phyloP scores from a whole-genome alignment of 2,888 invertebrate genomes.

The Xiphydria camelus region DNA sequence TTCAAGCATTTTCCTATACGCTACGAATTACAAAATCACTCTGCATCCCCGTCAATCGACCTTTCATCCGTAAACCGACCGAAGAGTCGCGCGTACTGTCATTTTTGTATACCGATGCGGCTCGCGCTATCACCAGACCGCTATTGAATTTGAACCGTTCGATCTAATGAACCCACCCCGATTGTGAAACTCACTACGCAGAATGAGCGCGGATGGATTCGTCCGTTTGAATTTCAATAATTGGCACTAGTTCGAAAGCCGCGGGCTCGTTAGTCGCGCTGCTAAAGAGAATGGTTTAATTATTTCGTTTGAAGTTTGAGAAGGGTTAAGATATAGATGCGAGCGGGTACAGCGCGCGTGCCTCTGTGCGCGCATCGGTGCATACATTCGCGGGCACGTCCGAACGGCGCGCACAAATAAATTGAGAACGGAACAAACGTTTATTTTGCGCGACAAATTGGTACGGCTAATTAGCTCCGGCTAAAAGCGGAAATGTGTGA shows the following conservation, averaged over 20 bases:
- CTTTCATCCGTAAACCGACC: too few species aligned
- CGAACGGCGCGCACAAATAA: slow-evolving; percentile 20
- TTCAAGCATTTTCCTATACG: too few species aligned
- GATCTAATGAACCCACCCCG: slow-evolving; percentile 30
- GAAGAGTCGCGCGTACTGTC: too few species aligned
- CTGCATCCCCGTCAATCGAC: neutral
- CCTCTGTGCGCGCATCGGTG: neutral
- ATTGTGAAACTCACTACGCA: slow-evolving; percentile 2
- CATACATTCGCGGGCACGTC: slow-evolving; percentile 1
- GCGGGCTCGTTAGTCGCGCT: slow-evolving; percentile 48
- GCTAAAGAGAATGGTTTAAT: slow-evolving; percentile 53
- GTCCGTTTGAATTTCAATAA: slow-evolving; percentile 52
- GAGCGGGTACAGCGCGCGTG: neutral
- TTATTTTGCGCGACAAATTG: slow-evolving; percentile 55
- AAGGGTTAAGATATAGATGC: slow-evolving; percentile 33
- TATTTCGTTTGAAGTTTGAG: slow-evolving; percentile 56
- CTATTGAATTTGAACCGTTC: slow-evolving; percentile 20
- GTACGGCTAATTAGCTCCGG: slow-evolving; percentile 51
- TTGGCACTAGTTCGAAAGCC: slow-evolving; percentile 49
- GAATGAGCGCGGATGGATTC: slow-evolving; percentile 9
- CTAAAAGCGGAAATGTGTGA: slow-evolving; percentile 41
- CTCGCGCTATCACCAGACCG: too few species aligned
- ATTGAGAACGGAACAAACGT: slow-evolving; percentile 38
- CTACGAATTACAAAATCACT: too few species aligned
- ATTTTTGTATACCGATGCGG: too few species aligned